These are phyloP conservation scores for Takifugu rubripes DNA, from an alignment of 2,797 vertebrate genomes.

Conservation along the genomic window DNA sequence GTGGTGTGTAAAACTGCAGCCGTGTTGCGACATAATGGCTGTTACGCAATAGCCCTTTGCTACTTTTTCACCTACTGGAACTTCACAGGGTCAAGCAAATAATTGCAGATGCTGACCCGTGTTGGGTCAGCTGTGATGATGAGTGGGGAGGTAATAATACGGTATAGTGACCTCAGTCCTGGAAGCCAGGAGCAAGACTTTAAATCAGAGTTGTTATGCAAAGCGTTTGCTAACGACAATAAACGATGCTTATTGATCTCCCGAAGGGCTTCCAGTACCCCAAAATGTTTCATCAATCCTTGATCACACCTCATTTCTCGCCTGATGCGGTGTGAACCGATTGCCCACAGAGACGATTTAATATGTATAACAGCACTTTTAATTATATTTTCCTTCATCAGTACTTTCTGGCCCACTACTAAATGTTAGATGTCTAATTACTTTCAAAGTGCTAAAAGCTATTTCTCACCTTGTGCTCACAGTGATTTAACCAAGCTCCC, in stretches of 20 bases:
- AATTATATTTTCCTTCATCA: slow-evolving; percentile 24
- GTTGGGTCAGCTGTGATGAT: no score
- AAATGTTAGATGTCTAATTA: slow-evolving; percentile 19
- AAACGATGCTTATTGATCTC: slow-evolving; percentile 7
- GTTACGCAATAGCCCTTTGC: no score
- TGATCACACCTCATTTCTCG: slow-evolving; percentile 21
- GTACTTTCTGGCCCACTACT: slow-evolving; percentile 9
- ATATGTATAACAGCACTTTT: slow-evolving; percentile 24
- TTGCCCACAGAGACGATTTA: slow-evolving; percentile 23
- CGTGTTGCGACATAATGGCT: no score
- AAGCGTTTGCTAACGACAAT: neutral
- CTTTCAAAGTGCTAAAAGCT: slow-evolving; percentile 4
- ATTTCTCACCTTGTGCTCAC: slow-evolving; percentile 4
- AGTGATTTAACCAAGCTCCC: neutral
- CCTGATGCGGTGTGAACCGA: slow-evolving; percentile 25
- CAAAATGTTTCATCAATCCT: slow-evolving; percentile 14
- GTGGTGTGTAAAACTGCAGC: no score
- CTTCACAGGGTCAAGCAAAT: no score
- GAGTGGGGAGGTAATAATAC: no score
- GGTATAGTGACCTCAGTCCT: no score
- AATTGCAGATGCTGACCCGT: no score
- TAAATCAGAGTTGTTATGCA: no score
- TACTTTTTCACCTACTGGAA: no score
- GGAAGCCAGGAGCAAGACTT: no score
- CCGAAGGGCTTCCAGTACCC: neutral